Base-by-base conservation (phyloP, 2,888 invertebrate genomes). In the Acanthococcus lagerstroemiae region DNA sequence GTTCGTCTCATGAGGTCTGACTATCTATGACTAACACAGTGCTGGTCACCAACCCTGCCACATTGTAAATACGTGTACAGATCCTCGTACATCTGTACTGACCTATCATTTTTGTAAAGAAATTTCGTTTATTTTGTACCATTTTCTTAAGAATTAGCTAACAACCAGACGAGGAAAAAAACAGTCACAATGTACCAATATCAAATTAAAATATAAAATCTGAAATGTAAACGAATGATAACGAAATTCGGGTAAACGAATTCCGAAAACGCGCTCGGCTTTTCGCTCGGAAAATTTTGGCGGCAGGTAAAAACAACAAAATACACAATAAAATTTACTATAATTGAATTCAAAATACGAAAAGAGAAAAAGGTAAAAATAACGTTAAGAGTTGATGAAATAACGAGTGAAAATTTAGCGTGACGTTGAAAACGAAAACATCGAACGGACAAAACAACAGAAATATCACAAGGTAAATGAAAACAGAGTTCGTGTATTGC, bases 1-100 rank as follows among this genome's bases (percentile, higher is more conserved):
- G 71, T 75, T 75, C 22, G 45, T 25, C 24, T 66, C 52, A 21
- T 52, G 22, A 52, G 7, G 24, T 52, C 15, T 21, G 7, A 52
- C n/a, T 21, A 9, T 48, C n/a, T n/a, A n/a, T n/a, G n/a, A n/a
- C n/a, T n/a, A n/a, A n/a, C n/a, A n/a, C n/a, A n/a, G n/a, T n/a
- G n/a, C n/a, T n/a, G n/a, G n/a, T n/a, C n/a, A n/a, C n/a, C n/a
- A n/a, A n/a, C n/a, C n/a, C n/a, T n/a, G n/a, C 37, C 37, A 37
- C n/a, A 15, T 37, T 37, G 37, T 37, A 37, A 37, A 37, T 3
- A 1, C 3, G n/a, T 37, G 37, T 37, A 37, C 37, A 15, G 12
- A 15, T 37, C n/a, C 37, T 37, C 37, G 37, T 37, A 2, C 37
- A 37, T 9, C n/a, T n/a, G 37, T 37, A 37, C 37, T 37, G 37